A percentile compares a stretch with the other conserved stretches of the same genome.
phyloP scores from a whole-genome alignment of 1,140 invertebrate species.

The Macrobrachium nipponense region DNA sequence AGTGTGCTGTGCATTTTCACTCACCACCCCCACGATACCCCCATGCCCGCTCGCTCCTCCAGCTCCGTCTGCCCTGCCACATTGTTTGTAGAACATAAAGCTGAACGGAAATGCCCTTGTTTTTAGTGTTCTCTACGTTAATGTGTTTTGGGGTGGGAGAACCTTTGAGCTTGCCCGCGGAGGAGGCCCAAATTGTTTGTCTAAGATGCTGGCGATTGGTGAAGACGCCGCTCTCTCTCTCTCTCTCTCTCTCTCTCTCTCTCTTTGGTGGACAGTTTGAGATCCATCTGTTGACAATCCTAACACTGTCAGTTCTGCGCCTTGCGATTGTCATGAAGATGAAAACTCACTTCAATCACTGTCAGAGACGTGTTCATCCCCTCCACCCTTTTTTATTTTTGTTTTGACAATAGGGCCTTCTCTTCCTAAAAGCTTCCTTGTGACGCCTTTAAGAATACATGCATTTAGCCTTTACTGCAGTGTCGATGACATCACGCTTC shows the following conservation, averaged over 20 bases:
- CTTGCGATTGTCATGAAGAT: not conserved
- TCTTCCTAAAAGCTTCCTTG: no score
- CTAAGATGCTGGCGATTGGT: slow-evolving; percentile 32
- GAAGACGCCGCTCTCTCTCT: slow-evolving; percentile 2
- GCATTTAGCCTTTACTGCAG: no score
- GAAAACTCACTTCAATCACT: not conserved
- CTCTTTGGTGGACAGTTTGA: not conserved
- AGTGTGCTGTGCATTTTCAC: not conserved
- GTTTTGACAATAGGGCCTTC: no score
- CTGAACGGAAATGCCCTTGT: slow-evolving; percentile 33
- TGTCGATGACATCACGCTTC: no score
- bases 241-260: slow-evolving; percentile 26
- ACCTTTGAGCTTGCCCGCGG: slow-evolving; percentile 10
- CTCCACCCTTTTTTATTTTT: no score
- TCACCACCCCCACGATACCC: not conserved
- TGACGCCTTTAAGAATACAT: no score
- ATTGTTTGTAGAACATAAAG: slow-evolving; percentile 49
- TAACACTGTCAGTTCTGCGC: not conserved
- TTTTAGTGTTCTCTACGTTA: slow-evolving; percentile 32
- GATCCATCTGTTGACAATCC: not conserved
- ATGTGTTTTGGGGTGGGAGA: slow-evolving; percentile 30
- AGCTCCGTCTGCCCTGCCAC: not conserved
- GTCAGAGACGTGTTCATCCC: no score
- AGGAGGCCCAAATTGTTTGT: slow-evolving; percentile 28
- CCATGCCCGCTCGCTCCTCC: not conserved